phyloP scores from a whole-genome alignment of 2,797 vertebrate species.

The Aphelocoma californica region DNA sequence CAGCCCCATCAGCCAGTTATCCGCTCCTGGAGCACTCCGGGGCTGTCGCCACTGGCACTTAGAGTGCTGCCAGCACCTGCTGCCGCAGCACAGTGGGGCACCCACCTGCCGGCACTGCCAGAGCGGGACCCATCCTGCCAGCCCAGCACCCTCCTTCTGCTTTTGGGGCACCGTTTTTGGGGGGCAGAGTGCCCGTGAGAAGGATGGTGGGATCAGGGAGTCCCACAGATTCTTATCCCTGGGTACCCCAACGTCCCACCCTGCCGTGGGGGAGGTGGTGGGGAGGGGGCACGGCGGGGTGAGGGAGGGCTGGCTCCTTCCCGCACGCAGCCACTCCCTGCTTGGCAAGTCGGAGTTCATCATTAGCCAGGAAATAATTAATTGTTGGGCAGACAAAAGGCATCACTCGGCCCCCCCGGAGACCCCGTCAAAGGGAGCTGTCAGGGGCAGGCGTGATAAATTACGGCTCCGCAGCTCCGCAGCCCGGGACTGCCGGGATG shows the following conservation, averaged over 20 bases:
- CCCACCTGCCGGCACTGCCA: neutral
- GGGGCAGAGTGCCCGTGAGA: rapidly evolving
- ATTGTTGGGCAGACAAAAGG: conserved; percentile 58
- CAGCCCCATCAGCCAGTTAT: conserved; percentile 25
- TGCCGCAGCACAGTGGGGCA: neutral
- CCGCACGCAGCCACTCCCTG: neutral
- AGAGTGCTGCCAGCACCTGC: neutral
- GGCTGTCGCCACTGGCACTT: neutral
- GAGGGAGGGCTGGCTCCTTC: neutral
- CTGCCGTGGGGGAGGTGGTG: rapidly evolving
- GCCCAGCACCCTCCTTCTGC: neutral
- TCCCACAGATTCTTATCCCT: neutral
- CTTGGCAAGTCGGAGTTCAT: conserved; percentile 41
- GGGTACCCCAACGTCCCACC: rapidly evolving
- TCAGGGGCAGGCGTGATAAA: conserved; percentile 8
- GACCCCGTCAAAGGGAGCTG: conserved; percentile 37
- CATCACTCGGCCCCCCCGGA: neutral
- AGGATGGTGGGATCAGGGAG: neutral
- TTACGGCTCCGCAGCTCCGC: neutral
- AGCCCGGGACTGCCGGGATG: neutral
- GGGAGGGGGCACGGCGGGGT: rapidly evolving
- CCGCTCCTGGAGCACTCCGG: neutral
- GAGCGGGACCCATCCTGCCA: neutral
- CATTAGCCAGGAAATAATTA: conserved; percentile 62
- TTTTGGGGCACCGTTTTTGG: rapidly evolving